A percentile compares a stretch with the other conserved stretches of the same genome.
phyloP scores from a whole-genome alignment of 2,888 invertebrate genomes.

The Abrostola tripartita region DNA sequence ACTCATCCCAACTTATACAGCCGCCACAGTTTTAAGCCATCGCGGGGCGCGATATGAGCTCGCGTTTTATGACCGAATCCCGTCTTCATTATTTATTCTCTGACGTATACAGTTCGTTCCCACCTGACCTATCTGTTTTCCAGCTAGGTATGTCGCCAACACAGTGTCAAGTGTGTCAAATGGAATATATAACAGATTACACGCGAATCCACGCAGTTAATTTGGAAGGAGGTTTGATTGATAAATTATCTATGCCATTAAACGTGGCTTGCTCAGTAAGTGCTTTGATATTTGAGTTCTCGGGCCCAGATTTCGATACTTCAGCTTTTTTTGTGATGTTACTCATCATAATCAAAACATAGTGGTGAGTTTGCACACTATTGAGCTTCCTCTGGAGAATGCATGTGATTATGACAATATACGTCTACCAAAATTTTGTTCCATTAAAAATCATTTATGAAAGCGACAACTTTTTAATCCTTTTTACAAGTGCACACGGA shows the following conservation, averaged over 20 bases:
- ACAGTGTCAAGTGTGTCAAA: conserved; percentile 45
- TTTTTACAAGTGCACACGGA: too few species aligned
- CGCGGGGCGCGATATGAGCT: conserved; percentile 61
- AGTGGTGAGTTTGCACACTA: too few species aligned
- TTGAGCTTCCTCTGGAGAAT: too few species aligned
- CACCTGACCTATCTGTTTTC: conserved; percentile 49
- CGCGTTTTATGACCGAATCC: conserved; percentile 62
- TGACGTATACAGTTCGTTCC: conserved; percentile 59
- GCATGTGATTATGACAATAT: too few species aligned
- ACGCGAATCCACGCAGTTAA: conserved; percentile 7
- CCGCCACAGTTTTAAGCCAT: conserved; percentile 65
- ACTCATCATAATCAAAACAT: too few species aligned
- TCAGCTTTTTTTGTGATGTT: not conserved
- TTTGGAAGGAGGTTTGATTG: not conserved
- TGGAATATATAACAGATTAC: conserved; percentile 51
- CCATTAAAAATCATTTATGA: too few species aligned
- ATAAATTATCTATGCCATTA: conserved; percentile 2
- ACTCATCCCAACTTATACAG: conserved; percentile 59
- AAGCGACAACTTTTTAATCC: too few species aligned
- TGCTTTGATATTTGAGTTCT: not conserved
- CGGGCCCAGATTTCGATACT: not conserved
- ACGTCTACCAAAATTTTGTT: too few species aligned
- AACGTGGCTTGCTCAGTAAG: conserved; percentile 3
- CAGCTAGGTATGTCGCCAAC: conserved; percentile 42
- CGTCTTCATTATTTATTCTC: conserved; percentile 69